Percentiles rank a stretch among this genome's conserved stretches.
phyloP scores from a whole-genome alignment of 2,797 vertebrate species.

The Sandelia bainsii region DNA sequence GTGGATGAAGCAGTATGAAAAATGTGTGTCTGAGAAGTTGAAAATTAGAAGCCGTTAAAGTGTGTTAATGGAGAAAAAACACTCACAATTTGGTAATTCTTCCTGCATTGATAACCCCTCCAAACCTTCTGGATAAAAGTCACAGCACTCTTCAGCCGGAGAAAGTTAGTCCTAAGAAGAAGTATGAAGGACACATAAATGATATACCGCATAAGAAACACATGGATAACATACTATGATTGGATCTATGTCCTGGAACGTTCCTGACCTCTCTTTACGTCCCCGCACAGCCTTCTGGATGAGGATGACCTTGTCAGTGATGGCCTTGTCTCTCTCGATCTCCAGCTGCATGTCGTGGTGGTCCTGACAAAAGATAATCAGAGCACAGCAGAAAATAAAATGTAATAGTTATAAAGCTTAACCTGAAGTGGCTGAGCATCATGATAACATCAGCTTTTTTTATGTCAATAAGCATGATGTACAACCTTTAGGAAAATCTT shows the following conservation, averaged over 20 bases:
- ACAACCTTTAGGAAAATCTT: slow-evolving; percentile 96
- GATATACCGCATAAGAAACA: background rate
- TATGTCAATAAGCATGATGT: background rate
- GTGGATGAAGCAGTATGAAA: background rate
- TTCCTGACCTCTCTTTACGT: slow-evolving; percentile 88
- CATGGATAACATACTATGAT: too few relatives aligned
- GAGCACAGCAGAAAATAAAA: background rate
- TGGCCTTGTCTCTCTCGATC: slow-evolving; percentile 94
- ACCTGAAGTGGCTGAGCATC: background rate
- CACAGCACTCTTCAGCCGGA: slow-evolving; percentile 88
- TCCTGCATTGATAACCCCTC: slow-evolving; percentile 91
- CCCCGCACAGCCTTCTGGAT: slow-evolving; percentile 97
- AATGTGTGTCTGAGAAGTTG: background rate
- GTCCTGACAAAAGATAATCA: slow-evolving; percentile 81
- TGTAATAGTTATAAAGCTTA: background rate
- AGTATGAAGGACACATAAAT: background rate
- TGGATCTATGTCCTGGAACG: background rate
- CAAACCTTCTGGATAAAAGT: slow-evolving; percentile 92
- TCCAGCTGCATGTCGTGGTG: slow-evolving; percentile 97
- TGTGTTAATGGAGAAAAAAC: background rate
- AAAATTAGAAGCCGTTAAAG: background rate
- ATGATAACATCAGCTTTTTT: background rate
- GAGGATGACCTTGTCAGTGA: slow-evolving; percentile 94
- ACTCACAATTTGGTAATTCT: slow-evolving; percentile 90
- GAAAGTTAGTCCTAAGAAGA: slow-evolving; percentile 87